phyloP scores from a whole-genome alignment of 2,797 vertebrate genomes.

The Pampus argenteus region DNA sequence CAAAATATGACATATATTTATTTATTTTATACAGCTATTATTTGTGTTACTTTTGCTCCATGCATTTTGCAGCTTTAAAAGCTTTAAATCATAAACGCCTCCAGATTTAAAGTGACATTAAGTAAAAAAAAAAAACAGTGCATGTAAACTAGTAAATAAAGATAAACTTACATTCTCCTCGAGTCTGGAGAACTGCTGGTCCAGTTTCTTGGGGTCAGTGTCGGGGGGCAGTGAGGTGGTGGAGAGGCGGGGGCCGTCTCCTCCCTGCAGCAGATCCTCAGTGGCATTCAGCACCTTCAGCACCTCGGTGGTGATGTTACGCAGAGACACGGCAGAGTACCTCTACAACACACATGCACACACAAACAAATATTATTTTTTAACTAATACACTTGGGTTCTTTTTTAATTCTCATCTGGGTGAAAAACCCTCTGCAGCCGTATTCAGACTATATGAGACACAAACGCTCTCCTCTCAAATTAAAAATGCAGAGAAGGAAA shows the following conservation, averaged over 20 bases:
- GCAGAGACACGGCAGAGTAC: conserved; percentile 94
- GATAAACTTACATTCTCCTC: conserved; percentile 90
- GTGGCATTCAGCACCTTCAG: conserved; percentile 97
- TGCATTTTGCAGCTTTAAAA: too few species aligned
- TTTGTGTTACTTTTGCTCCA: too few species aligned
- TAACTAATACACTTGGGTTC: neutral
- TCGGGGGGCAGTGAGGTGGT: conserved; percentile 78
- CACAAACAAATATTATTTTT: conserved; percentile 41
- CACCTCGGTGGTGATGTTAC: conserved; percentile 97
- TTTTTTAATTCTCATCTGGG: too few species aligned
- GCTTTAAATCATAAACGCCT: too few species aligned
- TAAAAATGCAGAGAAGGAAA: too few species aligned
- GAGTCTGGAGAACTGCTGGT: conserved; percentile 92
- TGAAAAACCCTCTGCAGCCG: too few species aligned
- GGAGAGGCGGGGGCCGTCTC: conserved; percentile 58
- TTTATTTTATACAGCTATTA: too few species aligned
- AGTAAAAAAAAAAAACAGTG: neutral
- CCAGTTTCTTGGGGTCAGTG: conserved; percentile 87
- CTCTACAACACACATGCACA: conserved; percentile 87
- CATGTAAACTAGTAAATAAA: neutral
- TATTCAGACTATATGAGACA: too few species aligned
- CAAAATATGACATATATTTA: too few species aligned
- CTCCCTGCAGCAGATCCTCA: conserved; percentile 91
- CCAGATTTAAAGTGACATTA: neutral
- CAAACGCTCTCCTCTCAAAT: too few species aligned